Evolutionary conservation across 2,113 vertebrate genomes (phyloP), one percentile per base, ranked within the genome.

Genomic region (Otis tarda): DNA sequence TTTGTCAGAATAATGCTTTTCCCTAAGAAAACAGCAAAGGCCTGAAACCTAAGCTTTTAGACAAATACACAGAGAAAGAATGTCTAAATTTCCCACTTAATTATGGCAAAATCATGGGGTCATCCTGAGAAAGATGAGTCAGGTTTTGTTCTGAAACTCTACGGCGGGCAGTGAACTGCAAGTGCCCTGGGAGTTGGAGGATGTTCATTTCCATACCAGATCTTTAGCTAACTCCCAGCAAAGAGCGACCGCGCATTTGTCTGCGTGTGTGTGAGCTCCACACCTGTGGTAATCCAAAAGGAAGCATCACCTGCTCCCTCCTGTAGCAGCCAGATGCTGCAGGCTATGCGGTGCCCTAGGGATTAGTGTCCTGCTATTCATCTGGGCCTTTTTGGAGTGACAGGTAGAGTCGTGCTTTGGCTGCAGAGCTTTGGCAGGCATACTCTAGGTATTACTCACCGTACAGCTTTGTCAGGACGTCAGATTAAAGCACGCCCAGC

Each of bases 361-460:
- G 93, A 97, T 96, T 97, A 97, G 90, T 1, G 2, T 77, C 90
- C 86, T 97, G 93, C 94, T 95, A 96, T 96, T 94, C 87, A 90
- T 95, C 14, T 76, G 68, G 47, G 56, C 47, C 64, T 81, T 87
- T 96, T 60, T 88, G 90, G 83, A 96, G 79, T 91, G 93, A 92
- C 85, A 93, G 81, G 78, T 70, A 95, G 86, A 89, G 74, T 85
- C 37, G 31, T 78, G 64, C 83, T 90, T 90, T 63, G 78, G 82
- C 87, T 90, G 33, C 47, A 71, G 79, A 79, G 81, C 79, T 90
- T 89, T 93, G 84, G 70, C 86, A 84, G 83, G 81, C 90, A 71
- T 95, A 64, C 43, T 70, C 35, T 28, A 75, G 87, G 76, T 74
- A 91, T 97, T 97, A 97, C 49, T 96, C 95, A 96, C 82, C 49